Evolutionary conservation across 1,140 invertebrate genomes (phyloP), one percentile per base, ranked within the genome.

Genomic region (Leguminivora glycinivorella): DNA sequence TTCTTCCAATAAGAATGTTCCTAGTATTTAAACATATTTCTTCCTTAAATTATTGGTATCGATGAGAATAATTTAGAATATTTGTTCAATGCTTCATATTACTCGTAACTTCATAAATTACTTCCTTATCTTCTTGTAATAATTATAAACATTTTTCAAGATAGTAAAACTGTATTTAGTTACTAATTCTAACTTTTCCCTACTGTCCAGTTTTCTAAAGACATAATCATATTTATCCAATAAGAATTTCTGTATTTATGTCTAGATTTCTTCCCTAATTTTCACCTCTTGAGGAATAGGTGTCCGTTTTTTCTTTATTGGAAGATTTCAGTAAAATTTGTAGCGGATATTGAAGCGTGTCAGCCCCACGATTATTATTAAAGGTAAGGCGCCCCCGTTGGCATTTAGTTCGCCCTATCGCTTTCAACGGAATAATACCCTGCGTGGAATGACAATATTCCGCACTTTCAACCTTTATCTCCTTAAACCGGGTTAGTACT

Each of bases 361-460:
- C 58, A 31, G 24, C 25, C 25, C 25, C 25, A 63, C 25, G 22
- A 63, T 63, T 63, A 29, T 63, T 63, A 63, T 63, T 29, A 63
- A 63, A 63, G 58, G 58, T 63, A 34, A 63, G n/a, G 6, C 58
- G 26, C 58, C 58, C 58, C 26, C 58, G 58, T 31, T 63, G 58
- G 26, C 25, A 63, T 63, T 63, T 34, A 43, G 31, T 6, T 63
- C 58, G 58, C 58, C 58, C 58, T 63, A 63, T 63, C 58, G 26
- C 58, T 63, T 63, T 63, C 58, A 31, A 63, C 34, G 58, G 24
- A 26, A n/a, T 43, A 43, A 17, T 43, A 43, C 40, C 56, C 56
- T 14, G 29, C 58, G 58, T 29, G 14, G 14, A 26, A 17, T 63
- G 6, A 31, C 58, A 29, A 31, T 31, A 63, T 31, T 63, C 26